These are phyloP conservation scores for Shinisaurus crocodilurus DNA, from an alignment of 2,113 vertebrate genomes.

Conservation along the genomic window DNA sequence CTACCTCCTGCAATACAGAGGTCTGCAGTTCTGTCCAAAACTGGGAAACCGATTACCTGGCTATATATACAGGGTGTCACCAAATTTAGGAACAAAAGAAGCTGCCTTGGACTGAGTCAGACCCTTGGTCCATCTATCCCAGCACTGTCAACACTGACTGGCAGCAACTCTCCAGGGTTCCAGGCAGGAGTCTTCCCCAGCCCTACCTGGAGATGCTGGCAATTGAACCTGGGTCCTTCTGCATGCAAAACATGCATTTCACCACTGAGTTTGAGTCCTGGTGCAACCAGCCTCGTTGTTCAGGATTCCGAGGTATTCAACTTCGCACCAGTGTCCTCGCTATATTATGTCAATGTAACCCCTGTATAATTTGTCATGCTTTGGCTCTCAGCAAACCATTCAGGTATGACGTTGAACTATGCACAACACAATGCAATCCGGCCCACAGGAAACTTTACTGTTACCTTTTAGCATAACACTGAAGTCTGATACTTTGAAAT, in stretches of 20 bases:
- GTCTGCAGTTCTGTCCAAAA: no score
- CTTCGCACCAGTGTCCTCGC: not conserved
- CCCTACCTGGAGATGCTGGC: not conserved
- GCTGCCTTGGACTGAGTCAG: no score
- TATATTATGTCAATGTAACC: not conserved
- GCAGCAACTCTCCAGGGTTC: not conserved
- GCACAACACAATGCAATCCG: not conserved
- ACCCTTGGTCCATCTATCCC: no score
- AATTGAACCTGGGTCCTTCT: not conserved
- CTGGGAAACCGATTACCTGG: no score
- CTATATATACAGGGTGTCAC: no score
- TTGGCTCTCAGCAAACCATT: not conserved
- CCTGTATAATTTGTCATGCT: not conserved
- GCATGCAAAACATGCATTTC: not conserved
- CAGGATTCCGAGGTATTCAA: not conserved
- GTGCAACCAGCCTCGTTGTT: not conserved
- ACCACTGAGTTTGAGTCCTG: not conserved
- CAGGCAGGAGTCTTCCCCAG: not conserved
- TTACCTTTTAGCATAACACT: not conserved
- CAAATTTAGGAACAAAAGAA: no score
- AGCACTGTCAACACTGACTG: no score
- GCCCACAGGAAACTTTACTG: not conserved
- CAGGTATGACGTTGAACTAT: not conserved
- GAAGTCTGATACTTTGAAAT: slow-evolving; percentile 36
- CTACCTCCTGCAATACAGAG: no score